These are phyloP conservation scores for Eublepharis macularius DNA, from an alignment of 2,113 vertebrate species.

Conservation along the genomic window DNA sequence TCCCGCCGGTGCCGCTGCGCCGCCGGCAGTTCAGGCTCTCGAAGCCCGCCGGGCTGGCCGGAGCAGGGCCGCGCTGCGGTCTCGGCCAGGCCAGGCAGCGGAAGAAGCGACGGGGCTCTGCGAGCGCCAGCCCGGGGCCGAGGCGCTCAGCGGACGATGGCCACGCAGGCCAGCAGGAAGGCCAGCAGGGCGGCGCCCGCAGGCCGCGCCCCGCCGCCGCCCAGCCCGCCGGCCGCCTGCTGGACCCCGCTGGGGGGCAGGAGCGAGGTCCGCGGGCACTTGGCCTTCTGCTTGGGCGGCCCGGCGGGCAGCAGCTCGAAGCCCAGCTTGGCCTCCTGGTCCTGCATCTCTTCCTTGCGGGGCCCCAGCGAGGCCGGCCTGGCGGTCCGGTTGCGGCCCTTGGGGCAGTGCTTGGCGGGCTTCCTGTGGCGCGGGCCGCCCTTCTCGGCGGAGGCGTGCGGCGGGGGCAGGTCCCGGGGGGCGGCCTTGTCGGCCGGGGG, in stretches of 20 bases:
- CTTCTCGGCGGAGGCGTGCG: constrained; percentile 73
- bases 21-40: constrained; percentile 62
- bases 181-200: constrained; percentile 56
- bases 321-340: constrained; percentile 80
- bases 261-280: constrained; percentile 80
- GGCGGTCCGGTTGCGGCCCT: constrained; percentile 79
- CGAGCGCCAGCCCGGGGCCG: background rate
- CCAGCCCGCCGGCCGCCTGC: constrained; percentile 78
- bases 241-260: constrained; percentile 91
- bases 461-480: constrained; percentile 81
- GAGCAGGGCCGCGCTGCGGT: constrained; percentile 59
- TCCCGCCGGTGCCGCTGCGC: constrained; percentile 39
- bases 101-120: constrained; percentile 66
- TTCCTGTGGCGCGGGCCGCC: constrained; percentile 77
- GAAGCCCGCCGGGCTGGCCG: constrained; percentile 59
- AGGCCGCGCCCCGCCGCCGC: constrained; percentile 57
- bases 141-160: constrained; percentile 74
- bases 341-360: constrained; percentile 82
- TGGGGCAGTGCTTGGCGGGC: constrained; percentile 85
- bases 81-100: constrained; percentile 66
- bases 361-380: constrained; percentile 72
- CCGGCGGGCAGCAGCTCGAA: constrained; percentile 73
- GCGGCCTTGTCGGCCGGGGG: constrained; percentile 82
- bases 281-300: constrained; percentile 76
- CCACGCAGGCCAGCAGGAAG: constrained; percentile 78